These are phyloP conservation scores for Phasianus colchicus DNA, from an alignment of 2,113 vertebrate species.

Conservation along the genomic window DNA sequence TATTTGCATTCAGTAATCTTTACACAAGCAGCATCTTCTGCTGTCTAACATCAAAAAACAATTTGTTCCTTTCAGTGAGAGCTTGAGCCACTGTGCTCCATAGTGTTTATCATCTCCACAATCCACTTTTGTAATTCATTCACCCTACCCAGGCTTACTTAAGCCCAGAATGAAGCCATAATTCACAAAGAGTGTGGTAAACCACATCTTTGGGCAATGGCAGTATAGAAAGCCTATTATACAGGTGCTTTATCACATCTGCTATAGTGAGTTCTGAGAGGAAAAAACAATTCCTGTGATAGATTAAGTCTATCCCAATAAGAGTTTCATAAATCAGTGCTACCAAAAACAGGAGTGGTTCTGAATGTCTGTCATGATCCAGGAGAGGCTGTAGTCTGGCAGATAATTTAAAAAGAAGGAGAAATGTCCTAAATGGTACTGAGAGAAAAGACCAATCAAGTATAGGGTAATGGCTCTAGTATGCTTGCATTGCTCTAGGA, in stretches of 20 bases:
- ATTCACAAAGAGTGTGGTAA: slow-evolving; percentile 41
- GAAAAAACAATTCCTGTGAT: slow-evolving; percentile 58
- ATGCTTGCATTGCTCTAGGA: background rate
- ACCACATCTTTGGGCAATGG: background rate
- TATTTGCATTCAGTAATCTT: slow-evolving; percentile 23
- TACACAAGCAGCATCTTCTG: slow-evolving; percentile 4
- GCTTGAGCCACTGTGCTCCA: background rate
- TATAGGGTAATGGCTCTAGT: background rate
- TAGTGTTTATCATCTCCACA: slow-evolving; percentile 15
- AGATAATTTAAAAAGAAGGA: slow-evolving; percentile 18
- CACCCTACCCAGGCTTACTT: slow-evolving; percentile 38
- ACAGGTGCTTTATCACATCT: slow-evolving; percentile 59
- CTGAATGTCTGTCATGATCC: slow-evolving; percentile 18
- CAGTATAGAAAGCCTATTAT: background rate
- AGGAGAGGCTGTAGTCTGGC: background rate
- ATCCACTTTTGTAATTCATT: slow-evolving; percentile 39
- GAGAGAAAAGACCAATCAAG: background rate
- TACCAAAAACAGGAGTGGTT: slow-evolving; percentile 22
- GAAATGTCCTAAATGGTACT: background rate
- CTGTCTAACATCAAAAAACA: background rate
- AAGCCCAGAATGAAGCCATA: slow-evolving; percentile 35
- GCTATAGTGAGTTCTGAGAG: slow-evolving; percentile 5
- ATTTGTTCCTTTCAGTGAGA: slow-evolving; percentile 15
- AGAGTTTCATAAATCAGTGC: slow-evolving; percentile 51
- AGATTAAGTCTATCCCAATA: slow-evolving; percentile 49